phyloP scores from a whole-genome alignment of 1,140 invertebrate genomes.

The Drosophila ficusphila region DNA sequence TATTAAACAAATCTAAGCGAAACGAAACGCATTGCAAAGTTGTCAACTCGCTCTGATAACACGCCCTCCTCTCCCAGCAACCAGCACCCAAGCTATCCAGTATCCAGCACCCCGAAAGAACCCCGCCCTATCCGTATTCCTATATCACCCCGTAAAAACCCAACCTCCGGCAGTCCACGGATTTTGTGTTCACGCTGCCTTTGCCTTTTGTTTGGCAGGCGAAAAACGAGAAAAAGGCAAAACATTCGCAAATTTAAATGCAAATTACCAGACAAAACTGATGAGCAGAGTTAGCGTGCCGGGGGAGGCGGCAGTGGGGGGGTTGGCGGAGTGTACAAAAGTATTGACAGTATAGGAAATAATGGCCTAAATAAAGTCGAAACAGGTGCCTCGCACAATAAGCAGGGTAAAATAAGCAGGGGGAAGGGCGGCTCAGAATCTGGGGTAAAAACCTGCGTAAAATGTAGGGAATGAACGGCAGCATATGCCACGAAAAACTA shows the following conservation, averaged over 20 bases:
- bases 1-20: slow-evolving; percentile 77
- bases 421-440: slow-evolving; percentile 9
- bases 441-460: slow-evolving; percentile 3
- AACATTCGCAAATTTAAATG: slow-evolving; percentile 82
- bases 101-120: background rate
- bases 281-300: slow-evolving; percentile 16
- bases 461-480: slow-evolving; percentile 29
- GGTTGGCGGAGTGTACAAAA: slow-evolving; percentile 4
- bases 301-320: background rate
- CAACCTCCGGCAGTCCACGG: slow-evolving; percentile 7
- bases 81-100: no score
- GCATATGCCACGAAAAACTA: slow-evolving; percentile 60
- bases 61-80: slow-evolving; percentile 17
- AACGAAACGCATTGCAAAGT: slow-evolving; percentile 79
- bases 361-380: slow-evolving; percentile 59
- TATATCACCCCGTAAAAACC: background rate
- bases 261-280: slow-evolving; percentile 70
- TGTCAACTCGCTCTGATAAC: slow-evolving; percentile 75
- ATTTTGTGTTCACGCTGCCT: slow-evolving; percentile 46
- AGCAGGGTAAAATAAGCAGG: background rate
- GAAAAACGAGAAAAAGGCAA: slow-evolving; percentile 75
- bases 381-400: slow-evolving; percentile 6
- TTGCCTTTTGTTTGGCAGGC: slow-evolving; percentile 51
- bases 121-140: background rate
- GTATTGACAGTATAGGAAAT: slow-evolving; percentile 73